phyloP scores from a whole-genome alignment of 2,888 invertebrate species.

The Chelonus formosanus region DNA sequence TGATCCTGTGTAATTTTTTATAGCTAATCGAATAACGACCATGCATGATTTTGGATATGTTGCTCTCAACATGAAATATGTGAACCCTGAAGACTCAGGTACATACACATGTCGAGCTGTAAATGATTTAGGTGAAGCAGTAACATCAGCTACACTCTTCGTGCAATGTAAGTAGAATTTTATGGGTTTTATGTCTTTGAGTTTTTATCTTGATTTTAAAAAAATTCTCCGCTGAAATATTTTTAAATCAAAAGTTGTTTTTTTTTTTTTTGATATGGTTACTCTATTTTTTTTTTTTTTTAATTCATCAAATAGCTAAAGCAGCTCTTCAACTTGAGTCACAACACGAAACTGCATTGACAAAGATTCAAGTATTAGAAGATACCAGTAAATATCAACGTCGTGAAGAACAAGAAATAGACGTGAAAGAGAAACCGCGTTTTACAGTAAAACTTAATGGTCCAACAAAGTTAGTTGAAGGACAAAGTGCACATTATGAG shows the following conservation, averaged over 20 bases:
- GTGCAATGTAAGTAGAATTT: slow-evolving; percentile 79
- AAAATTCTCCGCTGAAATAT: no score
- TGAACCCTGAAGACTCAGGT: slow-evolving; percentile 95
- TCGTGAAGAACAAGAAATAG: slow-evolving; percentile 81
- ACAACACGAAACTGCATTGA: slow-evolving; percentile 87
- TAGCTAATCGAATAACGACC: slow-evolving; percentile 89
- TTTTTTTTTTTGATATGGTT: no score
- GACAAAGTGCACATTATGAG: slow-evolving; percentile 91
- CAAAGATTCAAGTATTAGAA: slow-evolving; percentile 87
- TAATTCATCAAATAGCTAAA: slow-evolving; percentile 71
- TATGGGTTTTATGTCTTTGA: background rate
- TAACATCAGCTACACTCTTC: slow-evolving; percentile 90
- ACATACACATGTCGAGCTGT: slow-evolving; percentile 94
- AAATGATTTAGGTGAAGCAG: slow-evolving; percentile 93
- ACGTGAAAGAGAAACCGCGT: slow-evolving; percentile 82
- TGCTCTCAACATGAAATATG: slow-evolving; percentile 92
- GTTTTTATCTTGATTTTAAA: background rate
- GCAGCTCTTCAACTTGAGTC: slow-evolving; percentile 87
- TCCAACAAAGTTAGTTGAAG: slow-evolving; percentile 84
- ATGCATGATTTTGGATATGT: slow-evolving; percentile 99
- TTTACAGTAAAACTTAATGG: slow-evolving; percentile 89
- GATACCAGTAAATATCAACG: slow-evolving; percentile 82
- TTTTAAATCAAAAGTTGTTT: no score
- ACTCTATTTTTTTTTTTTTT: no score
- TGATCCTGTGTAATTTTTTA: slow-evolving; percentile 6